A percentile compares a stretch with the other conserved stretches of the same genome.
Evolutionary conservation across 2,113 vertebrate species (phyloP).

Genomic region (Tonatia bakeri): DNA sequence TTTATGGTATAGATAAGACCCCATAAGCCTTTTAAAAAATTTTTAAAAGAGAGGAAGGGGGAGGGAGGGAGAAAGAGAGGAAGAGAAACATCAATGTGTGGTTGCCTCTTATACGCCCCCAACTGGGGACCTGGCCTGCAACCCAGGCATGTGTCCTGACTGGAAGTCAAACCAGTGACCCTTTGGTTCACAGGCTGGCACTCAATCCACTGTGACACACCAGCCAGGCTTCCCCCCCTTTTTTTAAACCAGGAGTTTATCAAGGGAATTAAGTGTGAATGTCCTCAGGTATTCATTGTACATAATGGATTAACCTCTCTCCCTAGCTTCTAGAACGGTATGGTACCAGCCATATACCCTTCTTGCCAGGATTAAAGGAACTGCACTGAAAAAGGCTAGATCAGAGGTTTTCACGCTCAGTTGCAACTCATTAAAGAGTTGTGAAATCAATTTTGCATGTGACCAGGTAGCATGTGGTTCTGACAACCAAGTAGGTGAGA

Average conservation of each 20-base stretch:
- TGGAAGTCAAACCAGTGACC: no score
- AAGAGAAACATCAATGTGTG: no score
- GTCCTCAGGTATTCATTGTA: not conserved
- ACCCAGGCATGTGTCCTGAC: no score
- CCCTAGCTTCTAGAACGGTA: not conserved
- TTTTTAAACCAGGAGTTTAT: not conserved
- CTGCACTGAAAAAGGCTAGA: not conserved
- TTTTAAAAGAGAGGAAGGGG: no score
- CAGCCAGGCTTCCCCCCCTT: no score
- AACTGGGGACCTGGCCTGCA: no score
- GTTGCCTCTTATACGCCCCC: no score
- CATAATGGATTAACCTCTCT: not conserved
- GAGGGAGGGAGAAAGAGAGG: no score
- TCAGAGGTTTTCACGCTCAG: constrained; percentile 15
- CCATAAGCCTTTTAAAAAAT: not conserved
- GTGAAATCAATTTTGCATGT: constrained; percentile 15
- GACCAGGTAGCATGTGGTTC: not conserved
- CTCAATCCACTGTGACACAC: no score
- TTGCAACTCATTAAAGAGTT: not conserved
- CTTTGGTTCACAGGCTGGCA: no score
- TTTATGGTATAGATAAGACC: not conserved
- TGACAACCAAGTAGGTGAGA: not conserved
- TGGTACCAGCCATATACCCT: not conserved
- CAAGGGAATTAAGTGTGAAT: not conserved
- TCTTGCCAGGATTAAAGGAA: not conserved